A percentile compares a stretch with the other conserved stretches of the same genome.
Conservation (phyloP, 1,140 invertebrate genomes). For the Aphelinus certus region DNA sequence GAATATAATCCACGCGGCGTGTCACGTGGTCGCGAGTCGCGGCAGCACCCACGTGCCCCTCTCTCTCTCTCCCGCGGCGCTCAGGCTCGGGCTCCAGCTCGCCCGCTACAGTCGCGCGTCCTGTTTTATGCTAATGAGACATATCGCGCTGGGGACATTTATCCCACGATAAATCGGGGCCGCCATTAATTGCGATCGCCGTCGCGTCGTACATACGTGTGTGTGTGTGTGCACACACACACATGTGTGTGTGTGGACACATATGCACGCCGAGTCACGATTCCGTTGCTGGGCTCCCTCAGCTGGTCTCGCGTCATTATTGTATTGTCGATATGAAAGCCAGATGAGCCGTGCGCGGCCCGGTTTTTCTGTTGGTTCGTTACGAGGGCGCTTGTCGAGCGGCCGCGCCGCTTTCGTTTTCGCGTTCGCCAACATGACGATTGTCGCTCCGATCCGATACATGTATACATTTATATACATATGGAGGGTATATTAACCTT, state of each 20-base stretch:
- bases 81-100: slow-evolving; percentile 3
- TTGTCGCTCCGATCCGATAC: too few species aligned
- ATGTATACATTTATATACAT: too few species aligned
- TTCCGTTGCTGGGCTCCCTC: slow-evolving; percentile 3
- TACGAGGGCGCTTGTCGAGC: not conserved
- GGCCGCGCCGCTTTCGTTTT: not conserved
- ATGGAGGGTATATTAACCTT: too few species aligned
- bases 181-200: slow-evolving; percentile 49
- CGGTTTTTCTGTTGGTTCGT: not conserved
- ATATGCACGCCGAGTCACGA: slow-evolving; percentile 36
- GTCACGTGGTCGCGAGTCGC: too few species aligned
- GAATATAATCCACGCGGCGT: too few species aligned
- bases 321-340: slow-evolving; percentile 22
- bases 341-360: not conserved
- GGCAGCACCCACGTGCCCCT: too few species aligned
- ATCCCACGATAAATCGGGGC: slow-evolving; percentile 49
- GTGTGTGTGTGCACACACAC: slow-evolving; percentile 8
- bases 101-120: slow-evolving; percentile 21
- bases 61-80: slow-evolving; percentile 22
- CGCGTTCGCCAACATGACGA: not conserved
- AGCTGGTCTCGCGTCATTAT: not conserved
- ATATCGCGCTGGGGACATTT: slow-evolving; percentile 48
- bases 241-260: not conserved
- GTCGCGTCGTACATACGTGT: slow-evolving; percentile 16
- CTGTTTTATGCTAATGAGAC: slow-evolving; percentile 42